Base-by-base conservation (phyloP, 2,797 vertebrate genomes). In the Rhabdophis nuchalis region DNA sequence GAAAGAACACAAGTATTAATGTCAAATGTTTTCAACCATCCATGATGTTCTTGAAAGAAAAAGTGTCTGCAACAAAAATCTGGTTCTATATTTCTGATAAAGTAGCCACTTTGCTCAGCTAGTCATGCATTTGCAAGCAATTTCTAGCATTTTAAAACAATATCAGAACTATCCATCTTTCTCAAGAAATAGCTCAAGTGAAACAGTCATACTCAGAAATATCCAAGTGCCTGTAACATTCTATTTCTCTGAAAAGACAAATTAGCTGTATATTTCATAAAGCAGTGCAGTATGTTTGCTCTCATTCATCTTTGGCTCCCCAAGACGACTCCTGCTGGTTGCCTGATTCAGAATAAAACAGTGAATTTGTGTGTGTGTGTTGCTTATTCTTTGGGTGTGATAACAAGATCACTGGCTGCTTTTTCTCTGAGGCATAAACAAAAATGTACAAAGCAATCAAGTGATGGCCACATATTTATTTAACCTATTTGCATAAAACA, bases 111-210 rank as follows among this genome's bases (percentile, higher is more conserved):
- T 95, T 94, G 90, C 93, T 95, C 94, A 93, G 82, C 91, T 87
- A 82, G 87, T 90, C 89, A 93, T 60, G 85, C 52, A 93, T 92
- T 94, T 94, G 56, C 64, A 95, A 93, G 72, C 32, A 90, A 95
- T 93, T 94, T 94, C 92, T 68, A 90, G 86, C 16, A 20, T 61
- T 93, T 94, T 91, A 91, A 95, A 94, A 93, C 91, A 90, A 87
- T 9, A 12, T 93, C 93, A 94, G 53, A 92, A 87, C 58, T 90
- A 91, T 92, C 88, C 46, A 89, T 91, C 85, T 95, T 91, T 92
- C 87, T 68, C 60, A 89, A 93, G 89, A 90, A 64, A 29, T 58
- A 58, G n/a, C 86, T 13, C 11, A 93, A 88, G 90, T 93, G 23
- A 61, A 89, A 91, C 86, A 86, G 36, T 82, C 41, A 72, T 88